A percentile compares a stretch with the other conserved stretches of the same genome.
phyloP scores from a whole-genome alignment of 2,888 invertebrate genomes.

The Megalurothrips usitatus region DNA sequence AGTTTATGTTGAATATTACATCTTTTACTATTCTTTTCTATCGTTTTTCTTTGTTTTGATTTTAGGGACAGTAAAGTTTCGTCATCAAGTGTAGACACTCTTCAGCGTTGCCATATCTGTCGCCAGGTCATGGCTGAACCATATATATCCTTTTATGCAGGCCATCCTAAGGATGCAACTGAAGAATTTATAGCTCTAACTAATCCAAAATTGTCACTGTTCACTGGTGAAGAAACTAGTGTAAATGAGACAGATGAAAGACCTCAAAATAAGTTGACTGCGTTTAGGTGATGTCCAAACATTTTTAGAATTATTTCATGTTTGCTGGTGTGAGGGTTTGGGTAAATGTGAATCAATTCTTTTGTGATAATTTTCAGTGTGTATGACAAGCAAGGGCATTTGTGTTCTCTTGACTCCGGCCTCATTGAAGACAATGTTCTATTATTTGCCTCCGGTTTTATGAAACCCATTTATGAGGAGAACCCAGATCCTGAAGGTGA shows the following conservation, averaged over 20 bases:
- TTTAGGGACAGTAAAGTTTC: not conserved
- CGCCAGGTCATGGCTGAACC: conserved; percentile 49
- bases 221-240: conserved; percentile 59
- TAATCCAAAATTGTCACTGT: conserved; percentile 66
- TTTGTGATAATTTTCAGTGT: conserved; percentile 54
- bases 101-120: conserved; percentile 49
- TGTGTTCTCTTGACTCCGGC: conserved; percentile 73
- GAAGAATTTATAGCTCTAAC: conserved; percentile 73
- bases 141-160: conserved; percentile 57
- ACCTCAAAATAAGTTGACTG: conserved; percentile 58
- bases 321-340: not conserved
- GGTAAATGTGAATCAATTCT: conserved; percentile 28
- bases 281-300: conserved; percentile 45
- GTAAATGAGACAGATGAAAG: conserved; percentile 53
- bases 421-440: conserved; percentile 70
- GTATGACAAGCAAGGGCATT: conserved; percentile 73
- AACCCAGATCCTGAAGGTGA: conserved; percentile 59
- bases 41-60: not conserved
- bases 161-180: conserved; percentile 70
- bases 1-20: not conserved
- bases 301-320: not conserved
- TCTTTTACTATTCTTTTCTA: not conserved
- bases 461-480: conserved; percentile 76
- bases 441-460: conserved; percentile 72
- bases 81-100: not conserved